phyloP scores from a whole-genome alignment of 2,113 vertebrate genomes.

The Butorides virescens region DNA sequence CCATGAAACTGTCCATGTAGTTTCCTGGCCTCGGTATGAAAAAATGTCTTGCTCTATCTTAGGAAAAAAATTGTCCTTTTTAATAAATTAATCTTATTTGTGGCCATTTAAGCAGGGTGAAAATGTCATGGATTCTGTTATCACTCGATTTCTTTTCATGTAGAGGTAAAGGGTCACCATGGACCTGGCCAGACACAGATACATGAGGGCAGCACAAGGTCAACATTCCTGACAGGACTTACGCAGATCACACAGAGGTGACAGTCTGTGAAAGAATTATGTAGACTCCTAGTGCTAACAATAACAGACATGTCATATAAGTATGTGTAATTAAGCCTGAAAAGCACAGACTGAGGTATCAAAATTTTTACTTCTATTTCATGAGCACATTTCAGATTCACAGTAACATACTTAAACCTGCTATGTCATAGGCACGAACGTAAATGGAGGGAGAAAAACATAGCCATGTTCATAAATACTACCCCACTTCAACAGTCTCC shows the following conservation, averaged over 20 bases:
- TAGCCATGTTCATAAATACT: neutral
- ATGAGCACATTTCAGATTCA: neutral
- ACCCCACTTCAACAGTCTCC: neutral
- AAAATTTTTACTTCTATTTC: neutral
- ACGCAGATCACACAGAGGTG: neutral
- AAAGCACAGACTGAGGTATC: neutral
- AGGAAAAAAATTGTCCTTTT: neutral
- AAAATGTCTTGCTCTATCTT: neutral
- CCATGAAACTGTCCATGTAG: neutral
- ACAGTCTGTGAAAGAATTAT: constrained; percentile 2
- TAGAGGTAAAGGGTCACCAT: neutral
- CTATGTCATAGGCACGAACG: neutral
- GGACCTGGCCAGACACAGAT: neutral
- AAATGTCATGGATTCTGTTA: neutral
- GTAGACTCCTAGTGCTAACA: neutral
- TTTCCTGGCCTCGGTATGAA: neutral
- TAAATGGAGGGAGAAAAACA: neutral
- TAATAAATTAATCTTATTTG: neutral
- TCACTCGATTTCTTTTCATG: neutral
- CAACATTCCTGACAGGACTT: neutral
- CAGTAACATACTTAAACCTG: neutral
- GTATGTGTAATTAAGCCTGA: neutral
- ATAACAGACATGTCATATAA: neutral
- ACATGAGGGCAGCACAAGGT: neutral
- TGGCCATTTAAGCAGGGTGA: neutral